Conservation (phyloP, 1,140 invertebrate genomes). For the Penaeus indicus region DNA sequence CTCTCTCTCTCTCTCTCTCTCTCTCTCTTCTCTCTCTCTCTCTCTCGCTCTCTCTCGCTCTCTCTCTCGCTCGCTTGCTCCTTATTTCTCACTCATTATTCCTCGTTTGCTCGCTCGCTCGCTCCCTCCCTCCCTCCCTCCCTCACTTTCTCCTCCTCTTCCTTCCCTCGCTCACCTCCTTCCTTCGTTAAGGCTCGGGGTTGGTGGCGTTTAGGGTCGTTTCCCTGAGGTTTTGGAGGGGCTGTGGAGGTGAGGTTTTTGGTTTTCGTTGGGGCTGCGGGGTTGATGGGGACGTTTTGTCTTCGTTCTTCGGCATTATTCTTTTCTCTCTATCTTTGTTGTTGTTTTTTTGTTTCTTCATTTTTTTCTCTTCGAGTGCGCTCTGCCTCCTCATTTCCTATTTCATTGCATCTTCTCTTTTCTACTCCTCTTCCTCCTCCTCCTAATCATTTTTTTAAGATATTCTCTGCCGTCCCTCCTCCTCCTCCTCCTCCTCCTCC, state of each 20-base stretch:
- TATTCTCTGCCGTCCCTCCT: not conserved
- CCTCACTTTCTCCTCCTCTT: not conserved
- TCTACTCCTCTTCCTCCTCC: not conserved
- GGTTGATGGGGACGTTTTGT: not conserved
- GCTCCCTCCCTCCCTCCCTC: not conserved
- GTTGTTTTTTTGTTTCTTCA: not conserved
- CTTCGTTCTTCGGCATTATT: not conserved
- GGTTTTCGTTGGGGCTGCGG: too few relatives aligned
- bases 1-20: not conserved
- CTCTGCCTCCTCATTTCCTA: not conserved
- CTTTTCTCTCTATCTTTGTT: not conserved
- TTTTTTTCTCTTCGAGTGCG: not conserved
- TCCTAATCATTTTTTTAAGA: not conserved
- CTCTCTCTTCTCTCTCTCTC: not conserved
- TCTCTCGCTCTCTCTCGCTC: not conserved
- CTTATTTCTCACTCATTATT: not conserved
- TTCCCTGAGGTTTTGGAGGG: too few relatives aligned
- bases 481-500: not conserved
- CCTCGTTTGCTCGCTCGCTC: not conserved
- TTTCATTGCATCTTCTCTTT: not conserved
- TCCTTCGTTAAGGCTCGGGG: not conserved
- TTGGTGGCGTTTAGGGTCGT: too few relatives aligned
- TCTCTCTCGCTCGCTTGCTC: not conserved
- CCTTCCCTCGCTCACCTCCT: slow-evolving; percentile 9
- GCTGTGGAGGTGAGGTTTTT: too few relatives aligned